phyloP scores from a whole-genome alignment of 2,797 vertebrate genomes.

The Microhierax caerulescens region DNA sequence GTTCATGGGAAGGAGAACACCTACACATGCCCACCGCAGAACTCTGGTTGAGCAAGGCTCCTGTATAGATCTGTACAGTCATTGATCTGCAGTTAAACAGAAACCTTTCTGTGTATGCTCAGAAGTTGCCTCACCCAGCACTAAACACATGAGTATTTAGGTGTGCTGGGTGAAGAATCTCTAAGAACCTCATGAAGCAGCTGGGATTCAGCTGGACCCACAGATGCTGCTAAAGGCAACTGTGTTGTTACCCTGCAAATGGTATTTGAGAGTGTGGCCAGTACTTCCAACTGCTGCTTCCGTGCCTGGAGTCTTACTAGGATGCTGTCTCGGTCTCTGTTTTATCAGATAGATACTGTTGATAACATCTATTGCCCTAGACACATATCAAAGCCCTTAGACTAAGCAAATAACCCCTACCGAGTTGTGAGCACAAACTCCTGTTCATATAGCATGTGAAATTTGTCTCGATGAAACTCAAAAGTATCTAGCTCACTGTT shows the following conservation, averaged over 20 bases:
- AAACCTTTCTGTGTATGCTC: background rate
- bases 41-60: background rate
- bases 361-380: background rate
- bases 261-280: fast-evolving
- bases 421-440: background rate
- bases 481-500: background rate
- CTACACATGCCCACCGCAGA: background rate
- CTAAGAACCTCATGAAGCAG: background rate
- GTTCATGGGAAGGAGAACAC: background rate
- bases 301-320: background rate
- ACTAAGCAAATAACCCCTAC: background rate
- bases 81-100: background rate
- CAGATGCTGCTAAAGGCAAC: background rate
- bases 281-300: background rate
- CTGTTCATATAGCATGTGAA: background rate
- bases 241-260: background rate
- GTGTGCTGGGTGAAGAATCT: background rate
- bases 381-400: background rate
- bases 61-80: background rate
- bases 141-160: background rate
- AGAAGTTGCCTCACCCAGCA: background rate
- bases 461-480: background rate
- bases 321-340: background rate
- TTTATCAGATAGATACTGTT: background rate
- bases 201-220: background rate